Percentiles rank a stretch among this genome's conserved stretches.
phyloP scores from a whole-genome alignment of 2,888 invertebrate species.

The Tridacna crocea region DNA sequence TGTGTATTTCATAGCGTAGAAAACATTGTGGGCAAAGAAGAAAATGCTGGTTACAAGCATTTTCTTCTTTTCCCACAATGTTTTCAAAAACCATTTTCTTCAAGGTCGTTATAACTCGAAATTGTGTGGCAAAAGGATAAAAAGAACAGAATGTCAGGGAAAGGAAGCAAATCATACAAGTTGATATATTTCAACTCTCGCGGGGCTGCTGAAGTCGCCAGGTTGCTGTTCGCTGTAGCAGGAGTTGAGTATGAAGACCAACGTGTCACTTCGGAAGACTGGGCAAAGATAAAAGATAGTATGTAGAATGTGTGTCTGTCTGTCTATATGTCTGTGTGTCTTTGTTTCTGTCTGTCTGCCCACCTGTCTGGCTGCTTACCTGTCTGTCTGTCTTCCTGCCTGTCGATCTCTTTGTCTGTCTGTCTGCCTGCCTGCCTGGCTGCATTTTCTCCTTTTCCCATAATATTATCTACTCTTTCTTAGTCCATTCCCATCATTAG shows the following conservation, averaged over 20 bases:
- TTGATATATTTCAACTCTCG: constrained; percentile 33
- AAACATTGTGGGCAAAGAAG: not conserved
- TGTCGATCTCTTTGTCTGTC: too few species aligned
- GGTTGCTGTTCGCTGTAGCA: constrained; percentile 20
- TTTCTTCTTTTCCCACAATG: not conserved
- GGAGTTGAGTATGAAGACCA: constrained; percentile 25
- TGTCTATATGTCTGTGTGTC: too few species aligned
- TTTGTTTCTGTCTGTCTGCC: too few species aligned
- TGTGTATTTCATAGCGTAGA: too few species aligned
- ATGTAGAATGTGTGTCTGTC: not conserved
- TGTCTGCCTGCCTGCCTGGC: too few species aligned
- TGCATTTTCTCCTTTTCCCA: too few species aligned
- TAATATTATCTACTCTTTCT: too few species aligned
- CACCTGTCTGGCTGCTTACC: too few species aligned
- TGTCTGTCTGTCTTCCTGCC: too few species aligned
- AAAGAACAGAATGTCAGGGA: not conserved
- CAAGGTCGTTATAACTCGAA: not conserved
- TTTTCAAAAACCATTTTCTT: not conserved
- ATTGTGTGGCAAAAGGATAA: not conserved
- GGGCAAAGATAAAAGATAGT: not conserved
- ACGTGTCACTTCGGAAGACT: not conserved
- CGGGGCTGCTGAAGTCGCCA: constrained; percentile 29
- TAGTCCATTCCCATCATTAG: too few species aligned
- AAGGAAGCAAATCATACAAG: constrained; percentile 11
- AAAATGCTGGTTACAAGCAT: not conserved